Conservation (phyloP, 1,140 invertebrate species). For the Bombus picipes region DNA sequence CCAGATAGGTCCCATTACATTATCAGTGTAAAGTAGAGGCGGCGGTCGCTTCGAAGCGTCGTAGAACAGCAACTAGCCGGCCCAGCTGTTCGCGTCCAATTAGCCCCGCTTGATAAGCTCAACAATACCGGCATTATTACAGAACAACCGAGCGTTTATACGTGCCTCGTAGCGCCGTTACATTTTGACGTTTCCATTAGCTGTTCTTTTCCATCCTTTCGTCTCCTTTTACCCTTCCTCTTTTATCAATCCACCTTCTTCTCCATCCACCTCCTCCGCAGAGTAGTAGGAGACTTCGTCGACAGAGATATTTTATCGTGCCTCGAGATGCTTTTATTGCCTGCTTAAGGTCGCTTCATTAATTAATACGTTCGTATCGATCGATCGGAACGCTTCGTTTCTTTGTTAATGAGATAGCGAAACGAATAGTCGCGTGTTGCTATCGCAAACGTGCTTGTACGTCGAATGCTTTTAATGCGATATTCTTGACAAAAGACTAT, state of each 20-base stretch:
- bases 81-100: constrained; percentile 82
- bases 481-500: too few species aligned
- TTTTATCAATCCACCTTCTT: not conserved
- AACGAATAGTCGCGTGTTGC: not conserved
- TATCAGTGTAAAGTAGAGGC: constrained; percentile 80
- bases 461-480: not conserved
- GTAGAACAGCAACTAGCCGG: constrained; percentile 67
- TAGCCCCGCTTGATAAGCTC: constrained; percentile 82
- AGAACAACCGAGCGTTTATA: constrained; percentile 78
- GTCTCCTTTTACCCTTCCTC: not conserved
- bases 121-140: constrained; percentile 82
- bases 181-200: constrained; percentile 77
- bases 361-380: constrained; percentile 24
- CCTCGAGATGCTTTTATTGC: not conserved
- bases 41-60: constrained; percentile 56
- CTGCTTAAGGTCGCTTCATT: constrained; percentile 17
- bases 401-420: constrained; percentile 7
- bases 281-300: not conserved
- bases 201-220: constrained; percentile 16
- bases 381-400: not conserved
- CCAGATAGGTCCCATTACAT: constrained; percentile 80
- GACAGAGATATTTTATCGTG: not conserved
- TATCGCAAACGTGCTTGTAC: not conserved
- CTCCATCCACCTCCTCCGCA: not conserved
- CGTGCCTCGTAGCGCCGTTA: constrained; percentile 71